These are phyloP conservation scores for Pandion haliaetus DNA, from an alignment of 2,113 vertebrate species.

Conservation along the genomic window DNA sequence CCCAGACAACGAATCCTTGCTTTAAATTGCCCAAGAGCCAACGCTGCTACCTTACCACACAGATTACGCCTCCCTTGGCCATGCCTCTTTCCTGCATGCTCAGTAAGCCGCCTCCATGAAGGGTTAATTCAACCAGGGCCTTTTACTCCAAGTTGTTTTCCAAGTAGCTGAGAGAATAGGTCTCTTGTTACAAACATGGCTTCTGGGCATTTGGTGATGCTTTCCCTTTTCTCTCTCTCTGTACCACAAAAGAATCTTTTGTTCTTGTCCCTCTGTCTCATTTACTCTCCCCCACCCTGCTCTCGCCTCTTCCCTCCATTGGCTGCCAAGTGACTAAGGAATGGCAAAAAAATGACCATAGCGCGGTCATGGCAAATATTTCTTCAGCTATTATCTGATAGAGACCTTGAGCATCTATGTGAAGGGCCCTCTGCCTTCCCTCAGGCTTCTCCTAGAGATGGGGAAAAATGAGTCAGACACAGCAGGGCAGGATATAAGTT, in stretches of 20 bases:
- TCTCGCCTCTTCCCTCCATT: slow-evolving; percentile 63
- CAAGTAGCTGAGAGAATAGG: slow-evolving; percentile 77
- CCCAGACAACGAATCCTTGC: background rate
- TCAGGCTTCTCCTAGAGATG: background rate
- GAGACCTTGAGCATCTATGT: slow-evolving; percentile 22
- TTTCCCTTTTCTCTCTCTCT: slow-evolving; percentile 71
- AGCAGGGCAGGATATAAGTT: background rate
- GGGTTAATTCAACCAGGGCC: slow-evolving; percentile 65
- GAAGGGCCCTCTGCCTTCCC: slow-evolving; percentile 39
- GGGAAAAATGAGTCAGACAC: background rate
- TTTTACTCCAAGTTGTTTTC: slow-evolving; percentile 76
- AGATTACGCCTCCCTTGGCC: background rate
- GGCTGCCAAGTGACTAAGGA: slow-evolving; percentile 74
- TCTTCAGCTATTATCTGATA: slow-evolving; percentile 48
- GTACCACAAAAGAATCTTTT: slow-evolving; percentile 80
- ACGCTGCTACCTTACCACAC: background rate
- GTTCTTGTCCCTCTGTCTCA: slow-evolving; percentile 70
- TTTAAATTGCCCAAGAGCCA: background rate
- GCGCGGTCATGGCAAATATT: slow-evolving; percentile 62
- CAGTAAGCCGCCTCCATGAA: background rate
- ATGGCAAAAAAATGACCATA: slow-evolving; percentile 73
- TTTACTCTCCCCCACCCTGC: slow-evolving; percentile 65
- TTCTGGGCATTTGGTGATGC: slow-evolving; percentile 82
- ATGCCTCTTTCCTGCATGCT: background rate
- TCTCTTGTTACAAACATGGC: slow-evolving; percentile 87